Evolutionary conservation across 1,140 invertebrate species (phyloP).

Genomic region (Panagrolaimus sp.): DNA sequence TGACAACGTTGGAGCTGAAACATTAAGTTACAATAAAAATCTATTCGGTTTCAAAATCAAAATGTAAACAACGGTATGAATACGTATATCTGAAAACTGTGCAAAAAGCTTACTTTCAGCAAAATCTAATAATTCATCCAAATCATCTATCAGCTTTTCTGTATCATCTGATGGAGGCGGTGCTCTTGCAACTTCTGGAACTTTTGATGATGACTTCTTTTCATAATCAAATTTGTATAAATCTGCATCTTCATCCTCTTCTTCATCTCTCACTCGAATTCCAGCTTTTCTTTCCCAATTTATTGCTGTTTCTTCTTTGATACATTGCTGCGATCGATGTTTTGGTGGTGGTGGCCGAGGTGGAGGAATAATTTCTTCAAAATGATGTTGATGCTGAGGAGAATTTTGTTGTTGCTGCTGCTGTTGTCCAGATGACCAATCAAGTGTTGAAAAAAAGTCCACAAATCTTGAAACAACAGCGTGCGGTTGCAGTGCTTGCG

Average conservation of each 20-base stretch:
- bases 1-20: constrained; percentile 27
- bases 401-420: neutral
- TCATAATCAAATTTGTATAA: constrained; percentile 40
- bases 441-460: constrained; percentile 33
- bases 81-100: too few relatives aligned
- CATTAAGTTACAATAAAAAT: constrained; percentile 27
- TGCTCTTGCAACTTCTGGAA: neutral
- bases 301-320: neutral
- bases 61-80: too few relatives aligned
- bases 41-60: too few relatives aligned
- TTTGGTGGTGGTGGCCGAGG: neutral
- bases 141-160: constrained; percentile 12
- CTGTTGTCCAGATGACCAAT: constrained; percentile 17
- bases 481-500: constrained; percentile 3
- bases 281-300: constrained; percentile 18
- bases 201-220: constrained; percentile 17
- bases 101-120: neutral
- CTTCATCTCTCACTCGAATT: constrained; percentile 32
- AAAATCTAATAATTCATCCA: constrained; percentile 24
- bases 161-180: neutral
- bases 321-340: neutral
- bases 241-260: constrained; percentile 32
- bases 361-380: neutral
- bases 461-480: too few relatives aligned
- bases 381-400: neutral